Evolutionary conservation across 2,888 invertebrate genomes (phyloP).

Genomic region (Leptura quadrifasciata): DNA sequence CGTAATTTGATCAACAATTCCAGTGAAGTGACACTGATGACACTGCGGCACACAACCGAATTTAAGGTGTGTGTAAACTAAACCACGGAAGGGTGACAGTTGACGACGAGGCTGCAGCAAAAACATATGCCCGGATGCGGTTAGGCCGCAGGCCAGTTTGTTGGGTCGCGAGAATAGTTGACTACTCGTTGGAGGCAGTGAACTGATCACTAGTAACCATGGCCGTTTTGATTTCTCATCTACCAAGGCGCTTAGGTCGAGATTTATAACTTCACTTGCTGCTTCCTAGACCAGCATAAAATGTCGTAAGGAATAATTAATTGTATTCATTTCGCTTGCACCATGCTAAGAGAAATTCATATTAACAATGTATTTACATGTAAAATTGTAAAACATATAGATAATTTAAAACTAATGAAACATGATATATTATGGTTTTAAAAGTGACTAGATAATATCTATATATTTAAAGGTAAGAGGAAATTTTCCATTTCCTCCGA

Average conservation of each 20-base stretch:
- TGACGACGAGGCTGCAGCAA: slow-evolving; percentile 59
- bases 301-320: slow-evolving; percentile 28
- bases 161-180: slow-evolving; percentile 47
- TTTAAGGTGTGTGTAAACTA: slow-evolving; percentile 30
- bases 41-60: slow-evolving; percentile 8
- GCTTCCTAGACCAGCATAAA: slow-evolving; percentile 23
- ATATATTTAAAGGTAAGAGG: too few species aligned
- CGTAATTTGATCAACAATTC: not conserved
- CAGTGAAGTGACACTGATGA: not conserved
- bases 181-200: slow-evolving; percentile 45
- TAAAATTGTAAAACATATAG: not conserved
- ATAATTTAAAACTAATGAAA: not conserved
- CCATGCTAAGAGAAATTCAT: not conserved
- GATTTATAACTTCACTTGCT: slow-evolving; percentile 34
- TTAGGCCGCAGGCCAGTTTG: slow-evolving; percentile 64
- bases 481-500: too few species aligned
- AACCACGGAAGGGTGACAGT: slow-evolving; percentile 31
- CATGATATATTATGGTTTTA: too few species aligned
- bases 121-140: slow-evolving; percentile 70
- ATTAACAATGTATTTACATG: not conserved
- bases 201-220: slow-evolving; percentile 47
- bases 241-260: slow-evolving; percentile 27
- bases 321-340: slow-evolving; percentile 15
- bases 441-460: too few species aligned
- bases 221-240: slow-evolving; percentile 38